phyloP scores from a whole-genome alignment of 2,888 invertebrate genomes.

The Scotopteryx bipunctaria region DNA sequence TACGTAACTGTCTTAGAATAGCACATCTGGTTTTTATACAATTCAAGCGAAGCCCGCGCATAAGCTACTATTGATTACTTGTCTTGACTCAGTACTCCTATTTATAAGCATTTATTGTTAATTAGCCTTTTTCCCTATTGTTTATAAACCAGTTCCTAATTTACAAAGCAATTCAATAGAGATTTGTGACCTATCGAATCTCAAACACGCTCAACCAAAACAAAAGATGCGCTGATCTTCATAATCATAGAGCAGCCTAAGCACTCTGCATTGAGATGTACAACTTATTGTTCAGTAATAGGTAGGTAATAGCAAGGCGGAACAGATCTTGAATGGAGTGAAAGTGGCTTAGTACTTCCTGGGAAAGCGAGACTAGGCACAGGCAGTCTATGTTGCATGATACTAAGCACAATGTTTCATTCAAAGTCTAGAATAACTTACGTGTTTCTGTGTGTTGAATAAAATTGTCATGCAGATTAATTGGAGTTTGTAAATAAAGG shows the following conservation, averaged over 20 bases:
- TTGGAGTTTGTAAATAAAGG: too few species aligned
- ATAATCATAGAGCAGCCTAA: constrained; percentile 20
- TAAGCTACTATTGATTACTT: too few species aligned
- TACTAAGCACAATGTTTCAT: constrained; percentile 17
- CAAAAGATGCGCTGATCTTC: constrained; percentile 7
- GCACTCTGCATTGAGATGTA: constrained; percentile 49
- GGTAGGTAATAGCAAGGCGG: constrained; percentile 57
- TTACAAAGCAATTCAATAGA: neutral
- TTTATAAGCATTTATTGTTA: too few species aligned
- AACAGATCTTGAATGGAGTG: constrained; percentile 80
- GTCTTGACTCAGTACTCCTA: too few species aligned
- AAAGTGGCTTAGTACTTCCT: constrained; percentile 78
- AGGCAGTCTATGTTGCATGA: constrained; percentile 28
- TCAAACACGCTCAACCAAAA: constrained; percentile 9
- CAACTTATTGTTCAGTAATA: constrained; percentile 52
- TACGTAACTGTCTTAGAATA: too few species aligned
- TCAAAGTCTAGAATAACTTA: constrained; percentile 23
- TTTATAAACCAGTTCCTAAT: too few species aligned
- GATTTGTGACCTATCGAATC: constrained; percentile 1
- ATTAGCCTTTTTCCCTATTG: too few species aligned
- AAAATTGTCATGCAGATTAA: neutral
- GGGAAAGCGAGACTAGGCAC: constrained; percentile 67
- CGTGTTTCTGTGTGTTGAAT: constrained; percentile 5
- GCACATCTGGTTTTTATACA: too few species aligned
- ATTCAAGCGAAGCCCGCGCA: too few species aligned